Conservation (phyloP, 2,113 vertebrate species). For the Camelus dromedarius region DNA sequence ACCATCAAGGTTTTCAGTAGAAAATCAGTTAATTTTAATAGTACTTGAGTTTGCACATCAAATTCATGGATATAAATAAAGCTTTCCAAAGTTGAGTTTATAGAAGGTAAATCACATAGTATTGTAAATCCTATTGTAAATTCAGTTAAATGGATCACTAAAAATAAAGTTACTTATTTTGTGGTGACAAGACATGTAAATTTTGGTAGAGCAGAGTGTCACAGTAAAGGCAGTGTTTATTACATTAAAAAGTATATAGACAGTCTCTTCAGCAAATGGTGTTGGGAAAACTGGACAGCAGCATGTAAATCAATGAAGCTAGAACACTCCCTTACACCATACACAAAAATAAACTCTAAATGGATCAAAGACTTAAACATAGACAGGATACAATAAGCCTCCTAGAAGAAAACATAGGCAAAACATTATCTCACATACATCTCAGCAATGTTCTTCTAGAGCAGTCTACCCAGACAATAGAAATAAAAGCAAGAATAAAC, state of each 20-base stretch:
- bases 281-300: no score
- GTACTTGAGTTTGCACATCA: background rate
- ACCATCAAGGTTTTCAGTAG: background rate
- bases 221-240: background rate
- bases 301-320: no score
- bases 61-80: slow-evolving; percentile 29
- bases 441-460: no score
- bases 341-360: no score
- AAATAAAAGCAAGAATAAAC: no score
- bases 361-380: no score
- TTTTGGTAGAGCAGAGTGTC: background rate
- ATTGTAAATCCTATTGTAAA: background rate
- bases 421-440: no score
- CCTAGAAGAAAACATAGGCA: no score
- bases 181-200: background rate
- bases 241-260: background rate
- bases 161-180: background rate
- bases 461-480: no score
- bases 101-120: background rate
- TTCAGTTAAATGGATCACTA: slow-evolving; percentile 4
- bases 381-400: no score
- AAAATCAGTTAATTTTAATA: slow-evolving; percentile 33
- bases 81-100: background rate
- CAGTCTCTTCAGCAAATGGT: no score
- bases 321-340: no score